These are phyloP conservation scores for Sebastes trivittatus DNA, from an alignment of 2,797 vertebrate genomes.

Conservation along the genomic window DNA sequence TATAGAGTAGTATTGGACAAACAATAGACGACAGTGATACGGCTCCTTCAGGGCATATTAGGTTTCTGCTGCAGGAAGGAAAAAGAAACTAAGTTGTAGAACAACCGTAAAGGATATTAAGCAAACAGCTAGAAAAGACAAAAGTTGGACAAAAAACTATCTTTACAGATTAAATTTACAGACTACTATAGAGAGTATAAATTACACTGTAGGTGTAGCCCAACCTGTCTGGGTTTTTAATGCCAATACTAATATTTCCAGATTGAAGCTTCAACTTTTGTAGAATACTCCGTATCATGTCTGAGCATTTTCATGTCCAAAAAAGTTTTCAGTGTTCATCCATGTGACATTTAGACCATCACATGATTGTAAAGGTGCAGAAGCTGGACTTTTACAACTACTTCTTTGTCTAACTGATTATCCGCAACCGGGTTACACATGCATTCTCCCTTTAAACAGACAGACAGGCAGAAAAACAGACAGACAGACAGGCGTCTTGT, in stretches of 20 bases:
- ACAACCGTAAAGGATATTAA: neutral
- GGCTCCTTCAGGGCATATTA: neutral
- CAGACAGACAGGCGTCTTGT: constrained; percentile 35
- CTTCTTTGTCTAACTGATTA: neutral
- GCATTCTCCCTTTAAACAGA: constrained; percentile 1
- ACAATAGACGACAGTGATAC: neutral
- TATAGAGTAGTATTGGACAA: neutral
- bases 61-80: constrained; percentile 1
- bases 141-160: neutral
- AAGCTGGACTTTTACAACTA: neutral
- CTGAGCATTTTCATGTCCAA: neutral
- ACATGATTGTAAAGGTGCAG: neutral
- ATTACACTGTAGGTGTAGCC: too few species aligned
- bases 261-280: too few species aligned
- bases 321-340: neutral
- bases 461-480: neutral
- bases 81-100: neutral
- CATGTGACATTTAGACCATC: neutral
- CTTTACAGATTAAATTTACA: neutral
- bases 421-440: neutral
- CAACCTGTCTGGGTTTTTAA: neutral
- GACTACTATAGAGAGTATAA: neutral
- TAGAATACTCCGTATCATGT: neutral
- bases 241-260: too few species aligned
- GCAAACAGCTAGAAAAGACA: neutral